Evolutionary conservation across 2,113 vertebrate species (phyloP).

Genomic region (Calidris pygmaea): DNA sequence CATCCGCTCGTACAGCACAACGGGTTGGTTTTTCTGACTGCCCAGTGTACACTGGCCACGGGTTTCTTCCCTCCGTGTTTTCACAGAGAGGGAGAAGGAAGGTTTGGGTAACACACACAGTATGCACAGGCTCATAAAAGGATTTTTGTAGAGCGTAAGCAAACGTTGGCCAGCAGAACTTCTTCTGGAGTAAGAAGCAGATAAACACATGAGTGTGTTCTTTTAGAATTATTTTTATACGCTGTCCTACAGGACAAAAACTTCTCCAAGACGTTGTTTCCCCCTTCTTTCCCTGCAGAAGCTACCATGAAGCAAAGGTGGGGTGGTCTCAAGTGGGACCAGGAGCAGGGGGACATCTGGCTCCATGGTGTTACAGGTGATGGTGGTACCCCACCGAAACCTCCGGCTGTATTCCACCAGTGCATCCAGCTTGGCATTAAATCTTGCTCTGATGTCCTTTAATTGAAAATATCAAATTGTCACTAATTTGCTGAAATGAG

Average conservation of each 20-base stretch:
- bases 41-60: background rate
- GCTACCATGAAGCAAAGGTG: background rate
- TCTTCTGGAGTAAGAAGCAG: background rate
- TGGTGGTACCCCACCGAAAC: background rate
- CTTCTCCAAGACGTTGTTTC: background rate
- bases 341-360: background rate
- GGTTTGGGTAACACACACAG: background rate
- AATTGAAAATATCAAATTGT: background rate
- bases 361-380: accelerated
- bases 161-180: accelerated
- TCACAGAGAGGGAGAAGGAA: background rate
- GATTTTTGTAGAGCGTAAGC: background rate
- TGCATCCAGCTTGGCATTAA: background rate
- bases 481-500: background rate
- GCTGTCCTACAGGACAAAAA: background rate
- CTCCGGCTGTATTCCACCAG: accelerated
- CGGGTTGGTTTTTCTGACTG: background rate
- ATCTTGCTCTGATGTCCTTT: background rate
- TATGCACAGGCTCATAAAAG: background rate
- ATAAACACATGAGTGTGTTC: accelerated
- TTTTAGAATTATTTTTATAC: background rate
- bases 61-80: background rate
- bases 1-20: accelerated
- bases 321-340: background rate
- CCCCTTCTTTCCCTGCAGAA: no score